Base-by-base conservation (phyloP, 2,113 vertebrate species). In the Platichthys flesus region DNA sequence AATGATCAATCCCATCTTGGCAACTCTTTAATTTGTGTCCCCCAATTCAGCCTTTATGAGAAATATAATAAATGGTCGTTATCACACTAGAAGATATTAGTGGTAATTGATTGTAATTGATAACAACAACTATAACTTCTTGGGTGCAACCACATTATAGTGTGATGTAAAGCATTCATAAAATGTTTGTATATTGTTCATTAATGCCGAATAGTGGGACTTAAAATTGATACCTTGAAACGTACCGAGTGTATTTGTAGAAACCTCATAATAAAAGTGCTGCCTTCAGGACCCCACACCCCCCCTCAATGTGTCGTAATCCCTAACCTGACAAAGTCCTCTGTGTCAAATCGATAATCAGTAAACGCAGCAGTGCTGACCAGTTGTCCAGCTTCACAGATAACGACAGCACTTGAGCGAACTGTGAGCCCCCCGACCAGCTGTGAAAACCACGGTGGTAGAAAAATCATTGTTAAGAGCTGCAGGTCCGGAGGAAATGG, bases 241-340 rank as follows among this genome's bases (percentile, higher is more conserved):
- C 31, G 8, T 20, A 28, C 28, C 28, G 28, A 31, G 28, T 31
- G 28, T 31, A 5, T 31, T 31, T 31, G 28, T 31, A 31, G 18
- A 24, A 42, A 16, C n/a, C 31, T 23, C 24, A 70, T 79, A 45
- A 76, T 79, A 54, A 76, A 74, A 26, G 51, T 40, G 9, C n/a
- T 51, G 40, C 49, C 61, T 73, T 28, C 59, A 56, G 56, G 61
- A 26, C 16, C 16, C 37, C 4, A n/a, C n/a, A n/a, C 18, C 31
- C 3, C 12, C 9, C 9, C 21, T 57, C 65, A 65, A 7, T 67
- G 78, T 90, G 78, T 89, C 67, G 84, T 81, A 83, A 89, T 64
- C 70, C n/a, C 31, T 85, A 69, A 87, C 52, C 67, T 82, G 52
- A 54, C 88, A 81, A 91, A 88, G 86, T 90, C 82, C 82, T 57